Base-by-base conservation (phyloP, 2,888 invertebrate genomes). In the Caenorhabditis sp. region DNA sequence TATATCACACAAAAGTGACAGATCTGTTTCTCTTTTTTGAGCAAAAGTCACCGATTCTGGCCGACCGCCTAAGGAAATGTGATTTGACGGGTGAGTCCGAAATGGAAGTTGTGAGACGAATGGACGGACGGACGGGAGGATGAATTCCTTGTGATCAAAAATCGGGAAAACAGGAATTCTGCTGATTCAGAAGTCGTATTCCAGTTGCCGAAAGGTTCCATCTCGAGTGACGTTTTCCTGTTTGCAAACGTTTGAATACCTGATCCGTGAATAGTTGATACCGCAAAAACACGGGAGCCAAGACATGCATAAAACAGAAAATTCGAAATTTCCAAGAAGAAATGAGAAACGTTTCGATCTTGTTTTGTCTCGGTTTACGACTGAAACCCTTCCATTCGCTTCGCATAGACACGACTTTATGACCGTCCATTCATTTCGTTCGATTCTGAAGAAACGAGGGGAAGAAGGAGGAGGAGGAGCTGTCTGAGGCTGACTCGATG, bases 351-450 rank as follows among this genome's bases (percentile, higher is more conserved):
- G 40, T 69, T 47, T 32, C 32, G 9, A 6, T 32, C 32, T 65
- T 37, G 37, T 32, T 40, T 71, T 51, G 26, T 26, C 35, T n/a
- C 4, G 28, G 44, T 37, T 53, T 28, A 67, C 53, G 32, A 40
- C 56, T 40, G 56, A 18, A 56, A 56, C 18, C 37, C 50, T 15
- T 24, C 40, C 44, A 20, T 22, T 28, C 53, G 20, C 40, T 40
- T 44, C 62, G 71, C n/a, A n/a, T n/a, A n/a, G n/a, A n/a, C n/a
- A 62, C 71, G 47, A 32, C 28, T 72, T 72, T 64, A 72, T 72
- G 72, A 44, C 72, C 64, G 64, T 61, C 51, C 67, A 62, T 40
- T 24, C 53, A 24, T 44, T 37, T 56, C 56, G 67, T 32, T 9
- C 32, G 32, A 32, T 9, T n/a, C n/a, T n/a, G n/a, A n/a, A n/a